Evolutionary conservation across 2,888 invertebrate genomes (phyloP), one percentile per base, ranked within the genome.

Genomic region (Oegoconia quadripuncta): DNA sequence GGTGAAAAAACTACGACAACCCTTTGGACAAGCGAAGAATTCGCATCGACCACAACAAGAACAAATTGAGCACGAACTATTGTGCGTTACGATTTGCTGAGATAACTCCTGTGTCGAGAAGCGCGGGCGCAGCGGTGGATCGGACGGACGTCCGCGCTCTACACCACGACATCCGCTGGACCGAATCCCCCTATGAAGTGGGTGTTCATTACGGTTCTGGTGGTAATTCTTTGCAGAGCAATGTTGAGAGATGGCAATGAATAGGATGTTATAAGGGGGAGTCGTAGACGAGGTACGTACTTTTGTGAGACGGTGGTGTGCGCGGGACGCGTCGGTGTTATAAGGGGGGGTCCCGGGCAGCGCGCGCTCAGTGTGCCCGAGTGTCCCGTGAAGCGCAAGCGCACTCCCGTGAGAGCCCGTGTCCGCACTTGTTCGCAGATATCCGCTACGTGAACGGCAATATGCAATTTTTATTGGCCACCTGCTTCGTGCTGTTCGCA

Each of bases 321-420:
- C 74, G 78, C 78, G 82, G 86, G 84, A 82, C 75, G 77, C 78
- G 73, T 72, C 77, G 74, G 73, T 68, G 75, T 80, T 84, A 84
- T 81, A 86, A 84, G 83, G 77, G 77, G 83, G 80, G 80, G 81
- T 79, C 78, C 86, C 71, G 82, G 69, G 68, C 68, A 72, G 69
- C 86, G 80, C 83, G 84, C 82, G 83, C 69, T 83, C 86, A 86
- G 86, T 86, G 80, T 80, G 76, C 80, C 83, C 75, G 74, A 71
- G 81, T 80, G 74, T 84, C 86, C 83, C 77, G 83, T 81, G 82
- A 79, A 72, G 76, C 74, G 74, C 70, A 74, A 70, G 75, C 69
- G 81, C 78, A 75, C 72, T 75, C 70, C 74, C 64, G 50, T 53
- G 60, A 59, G 73, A 68, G 74, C 64, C 55, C 60, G 46, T 12